Evolutionary conservation across 2,888 invertebrate genomes (phyloP), one percentile per base, ranked within the genome.

Genomic region (Sinotaia quadrata): DNA sequence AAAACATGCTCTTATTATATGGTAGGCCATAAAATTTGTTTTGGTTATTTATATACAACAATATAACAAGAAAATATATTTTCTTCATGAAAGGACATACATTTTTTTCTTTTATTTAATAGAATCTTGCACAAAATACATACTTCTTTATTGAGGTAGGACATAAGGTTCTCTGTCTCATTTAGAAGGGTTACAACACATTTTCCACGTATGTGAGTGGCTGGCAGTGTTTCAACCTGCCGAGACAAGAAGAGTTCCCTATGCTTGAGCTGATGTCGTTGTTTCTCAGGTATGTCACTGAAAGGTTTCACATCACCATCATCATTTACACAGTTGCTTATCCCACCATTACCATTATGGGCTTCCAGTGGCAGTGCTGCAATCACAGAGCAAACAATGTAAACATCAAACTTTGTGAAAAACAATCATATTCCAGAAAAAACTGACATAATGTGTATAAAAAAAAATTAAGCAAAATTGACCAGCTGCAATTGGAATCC

Each of bases 201-300:
- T 92, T 99, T 99, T 89, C 98, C 99, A 88, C 99, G 93, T 86
- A 99, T 99, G 91, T 98, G 96, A 73, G 98, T 98, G 80, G 98
- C 98, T 73, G 98, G 97, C 89, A 99, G 91, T 71, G 97, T 98
- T 90, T 99, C 98, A 85, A 97, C 95, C 75, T 90, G 90, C 83
- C 98, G 93, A 60, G 98, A 98, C 79, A 99, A 92, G 91, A 99
- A 99, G 87, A 99, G 91, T 90, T 99, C 99, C 85, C 98, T 93
- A 89, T 99, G 98, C 89, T 96, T 96, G 89, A 98, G 93, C 90
- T 97, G 96, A 90, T 97, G 96, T 85, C 94, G 93, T 90, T 96
- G 82, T 78, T 82, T 92, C 91, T 89, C 92, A 89, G 79, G 73
- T 21, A 73, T 68, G 33, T 73, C 73, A 49, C 68, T 68, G 58